A percentile compares a stretch with the other conserved stretches of the same genome.
These are phyloP conservation scores for Toxotes lorentzi DNA, from an alignment of 2,797 vertebrate species.

Conservation along the genomic window DNA sequence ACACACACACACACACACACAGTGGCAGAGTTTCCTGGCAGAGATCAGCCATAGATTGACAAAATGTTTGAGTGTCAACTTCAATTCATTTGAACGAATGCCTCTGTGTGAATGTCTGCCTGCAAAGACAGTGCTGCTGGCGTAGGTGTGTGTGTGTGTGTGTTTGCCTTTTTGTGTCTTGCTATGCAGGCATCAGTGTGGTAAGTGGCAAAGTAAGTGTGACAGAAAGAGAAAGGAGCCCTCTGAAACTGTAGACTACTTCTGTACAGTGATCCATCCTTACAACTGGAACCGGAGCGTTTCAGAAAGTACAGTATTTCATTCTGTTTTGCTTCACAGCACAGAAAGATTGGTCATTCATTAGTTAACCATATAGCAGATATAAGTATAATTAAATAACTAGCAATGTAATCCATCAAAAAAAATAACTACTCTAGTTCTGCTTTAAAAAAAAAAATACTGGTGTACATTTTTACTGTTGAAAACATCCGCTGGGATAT, in stretches of 20 bases:
- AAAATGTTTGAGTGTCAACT: constrained; percentile 67
- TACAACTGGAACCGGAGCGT: constrained; percentile 6
- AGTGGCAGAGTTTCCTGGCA: constrained; percentile 67
- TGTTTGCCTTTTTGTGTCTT: constrained; percentile 35
- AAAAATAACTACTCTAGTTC: neutral
- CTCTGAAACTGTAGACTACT: constrained; percentile 27
- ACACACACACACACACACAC: constrained; percentile 5
- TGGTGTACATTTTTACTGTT: neutral
- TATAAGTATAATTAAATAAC: neutral
- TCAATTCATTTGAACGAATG: constrained; percentile 65
- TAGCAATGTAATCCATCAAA: neutral
- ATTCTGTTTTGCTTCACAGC: constrained; percentile 10
- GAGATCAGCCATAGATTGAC: constrained; percentile 62
- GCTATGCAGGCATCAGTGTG: constrained; percentile 26
- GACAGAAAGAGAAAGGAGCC: constrained; percentile 49
- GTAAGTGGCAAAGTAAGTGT: constrained; percentile 46
- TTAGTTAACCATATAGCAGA: neutral
- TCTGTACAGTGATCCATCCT: constrained; percentile 26
- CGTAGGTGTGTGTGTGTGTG: constrained; percentile 5
- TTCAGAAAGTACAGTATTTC: constrained; percentile 14
- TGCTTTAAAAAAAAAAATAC: constrained; percentile 6
- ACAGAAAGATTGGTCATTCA: constrained; percentile 1
- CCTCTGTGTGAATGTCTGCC: neutral
- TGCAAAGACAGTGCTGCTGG: constrained; percentile 1
- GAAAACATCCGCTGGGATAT: constrained; percentile 13